Conservation (phyloP, 2,113 vertebrate genomes). For the Dasypus novemcinctus region DNA sequence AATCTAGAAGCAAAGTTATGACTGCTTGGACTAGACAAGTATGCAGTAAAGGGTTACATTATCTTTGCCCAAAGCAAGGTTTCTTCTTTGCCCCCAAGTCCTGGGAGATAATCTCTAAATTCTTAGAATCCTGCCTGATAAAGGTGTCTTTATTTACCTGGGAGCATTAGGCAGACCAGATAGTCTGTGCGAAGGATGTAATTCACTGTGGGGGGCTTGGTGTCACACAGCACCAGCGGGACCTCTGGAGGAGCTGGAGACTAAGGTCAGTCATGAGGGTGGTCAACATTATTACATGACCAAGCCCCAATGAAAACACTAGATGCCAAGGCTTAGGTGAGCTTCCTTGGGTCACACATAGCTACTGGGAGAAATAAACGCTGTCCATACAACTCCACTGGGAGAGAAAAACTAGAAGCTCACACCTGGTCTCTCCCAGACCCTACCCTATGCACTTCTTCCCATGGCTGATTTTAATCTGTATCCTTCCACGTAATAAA, state of each 20-base stretch:
- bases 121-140: not conserved
- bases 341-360: not conserved
- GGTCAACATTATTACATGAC: not conserved
- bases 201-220: not conserved
- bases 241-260: not conserved
- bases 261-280: not conserved
- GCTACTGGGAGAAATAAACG: not conserved
- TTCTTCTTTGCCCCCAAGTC: not conserved
- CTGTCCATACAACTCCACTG: not conserved
- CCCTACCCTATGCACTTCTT: not conserved
- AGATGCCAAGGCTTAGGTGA: not conserved
- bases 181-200: not conserved
- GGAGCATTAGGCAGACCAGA: not conserved
- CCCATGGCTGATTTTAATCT: not conserved
- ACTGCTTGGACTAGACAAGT: not conserved
- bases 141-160: not conserved
- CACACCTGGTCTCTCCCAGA: not conserved
- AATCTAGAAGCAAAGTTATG: not conserved
- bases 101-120: not conserved
- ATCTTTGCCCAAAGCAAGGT: not conserved
- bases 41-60: not conserved
- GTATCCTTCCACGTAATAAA: not conserved
- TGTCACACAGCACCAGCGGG: not conserved
- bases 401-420: not conserved
- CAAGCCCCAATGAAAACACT: not conserved